phyloP scores from a whole-genome alignment of 2,113 vertebrate genomes.

The Xiphophorus hellerii region DNA sequence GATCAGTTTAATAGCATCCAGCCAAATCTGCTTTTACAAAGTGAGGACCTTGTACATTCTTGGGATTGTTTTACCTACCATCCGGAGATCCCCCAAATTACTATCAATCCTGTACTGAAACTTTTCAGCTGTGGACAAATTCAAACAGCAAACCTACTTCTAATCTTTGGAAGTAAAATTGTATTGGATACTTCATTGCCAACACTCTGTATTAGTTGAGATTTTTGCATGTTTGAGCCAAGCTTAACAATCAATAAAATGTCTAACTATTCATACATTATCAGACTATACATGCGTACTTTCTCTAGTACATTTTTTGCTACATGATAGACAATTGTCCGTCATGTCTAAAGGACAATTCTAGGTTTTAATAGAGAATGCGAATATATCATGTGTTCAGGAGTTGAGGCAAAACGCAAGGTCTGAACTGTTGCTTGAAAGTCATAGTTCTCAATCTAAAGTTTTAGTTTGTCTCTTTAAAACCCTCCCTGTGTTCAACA shows the following conservation, averaged over 20 bases:
- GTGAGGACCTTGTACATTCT: slow-evolving; percentile 55
- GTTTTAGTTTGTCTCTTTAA: background rate
- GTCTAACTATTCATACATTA: background rate
- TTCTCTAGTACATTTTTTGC: background rate
- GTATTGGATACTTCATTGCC: background rate
- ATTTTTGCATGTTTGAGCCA: background rate
- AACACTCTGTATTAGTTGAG: background rate
- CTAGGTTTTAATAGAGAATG: background rate
- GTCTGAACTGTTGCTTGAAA: background rate
- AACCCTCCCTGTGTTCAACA: background rate
- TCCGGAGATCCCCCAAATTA: background rate
- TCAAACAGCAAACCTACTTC: background rate
- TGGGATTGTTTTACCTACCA: slow-evolving; percentile 11
- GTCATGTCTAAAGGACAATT: background rate
- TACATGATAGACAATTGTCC: background rate
- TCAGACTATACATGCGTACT: background rate
- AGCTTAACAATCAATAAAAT: background rate
- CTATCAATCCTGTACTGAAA: background rate
- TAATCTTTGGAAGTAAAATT: background rate
- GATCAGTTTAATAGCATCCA: slow-evolving; percentile 63
- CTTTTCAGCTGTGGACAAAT: background rate
- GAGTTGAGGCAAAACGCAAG: background rate
- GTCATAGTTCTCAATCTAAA: background rate
- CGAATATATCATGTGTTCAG: background rate
- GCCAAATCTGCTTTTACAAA: slow-evolving; percentile 44